These are phyloP conservation scores for Rhabdomys dilectus DNA, from an alignment of 2,113 vertebrate species.

Conservation along the genomic window DNA sequence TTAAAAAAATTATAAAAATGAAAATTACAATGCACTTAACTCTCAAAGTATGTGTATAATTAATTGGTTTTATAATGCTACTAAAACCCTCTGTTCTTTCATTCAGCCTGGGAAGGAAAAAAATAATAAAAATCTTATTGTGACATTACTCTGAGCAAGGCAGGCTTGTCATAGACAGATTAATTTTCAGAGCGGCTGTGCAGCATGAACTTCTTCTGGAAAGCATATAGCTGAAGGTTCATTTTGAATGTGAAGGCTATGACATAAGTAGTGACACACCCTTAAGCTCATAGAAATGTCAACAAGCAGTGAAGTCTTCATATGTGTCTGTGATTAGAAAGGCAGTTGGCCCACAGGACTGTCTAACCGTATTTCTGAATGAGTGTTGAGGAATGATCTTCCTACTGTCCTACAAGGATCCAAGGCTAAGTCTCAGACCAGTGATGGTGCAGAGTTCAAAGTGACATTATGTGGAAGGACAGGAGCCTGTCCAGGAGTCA, in stretches of 20 bases:
- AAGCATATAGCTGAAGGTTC: background rate
- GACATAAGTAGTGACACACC: background rate
- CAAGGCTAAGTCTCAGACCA: background rate
- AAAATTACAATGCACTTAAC: background rate
- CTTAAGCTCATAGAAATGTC: conserved; percentile 11
- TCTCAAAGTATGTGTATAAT: conserved; percentile 15
- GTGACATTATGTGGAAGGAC: background rate
- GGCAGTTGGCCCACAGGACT: background rate
- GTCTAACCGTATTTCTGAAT: background rate
- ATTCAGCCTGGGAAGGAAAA: background rate
- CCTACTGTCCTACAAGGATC: background rate
- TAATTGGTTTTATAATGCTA: conserved; percentile 22
- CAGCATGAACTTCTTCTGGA: background rate
- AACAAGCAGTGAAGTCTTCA: background rate
- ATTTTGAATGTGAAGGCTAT: conserved; percentile 4
- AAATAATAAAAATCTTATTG: background rate
- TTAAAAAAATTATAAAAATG: background rate
- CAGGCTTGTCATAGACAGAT: background rate
- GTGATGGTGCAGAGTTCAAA: background rate
- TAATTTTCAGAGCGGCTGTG: conserved; percentile 28
- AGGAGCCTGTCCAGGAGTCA: background rate
- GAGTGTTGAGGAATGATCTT: background rate
- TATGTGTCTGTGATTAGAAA: background rate
- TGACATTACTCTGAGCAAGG: background rate
- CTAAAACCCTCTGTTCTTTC: background rate